phyloP scores from a whole-genome alignment of 1,140 invertebrate genomes.

The Wiebesia pumilae region DNA sequence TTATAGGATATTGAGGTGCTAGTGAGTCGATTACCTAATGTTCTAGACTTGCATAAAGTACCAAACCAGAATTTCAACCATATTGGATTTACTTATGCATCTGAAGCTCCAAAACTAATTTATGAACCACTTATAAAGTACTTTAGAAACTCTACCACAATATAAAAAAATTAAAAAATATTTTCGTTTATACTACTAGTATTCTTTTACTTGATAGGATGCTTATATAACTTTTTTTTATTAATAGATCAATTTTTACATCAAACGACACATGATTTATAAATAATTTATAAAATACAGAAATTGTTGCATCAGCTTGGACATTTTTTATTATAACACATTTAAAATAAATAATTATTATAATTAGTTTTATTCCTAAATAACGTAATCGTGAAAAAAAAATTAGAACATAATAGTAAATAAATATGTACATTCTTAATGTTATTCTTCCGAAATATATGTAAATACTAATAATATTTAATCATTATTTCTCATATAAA shows the following conservation, averaged over 20 bases:
- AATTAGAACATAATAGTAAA: too few relatives aligned
- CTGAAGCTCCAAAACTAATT: constrained; percentile 62
- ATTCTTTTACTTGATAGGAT: neutral
- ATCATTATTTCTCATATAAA: too few relatives aligned
- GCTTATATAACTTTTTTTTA: neutral
- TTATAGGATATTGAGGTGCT: constrained; percentile 78
- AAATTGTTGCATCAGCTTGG: neutral
- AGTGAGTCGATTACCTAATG: constrained; percentile 70
- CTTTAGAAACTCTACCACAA: constrained; percentile 51
- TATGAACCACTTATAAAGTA: constrained; percentile 62
- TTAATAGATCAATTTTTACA: neutral
- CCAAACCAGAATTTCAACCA: constrained; percentile 80
- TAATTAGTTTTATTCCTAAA: neutral
- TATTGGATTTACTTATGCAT: constrained; percentile 82
- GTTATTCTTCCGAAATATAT: too few relatives aligned
- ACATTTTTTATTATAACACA: neutral
- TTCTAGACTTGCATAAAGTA: constrained; percentile 73
- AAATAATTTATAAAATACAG: neutral
- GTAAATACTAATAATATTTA: too few relatives aligned
- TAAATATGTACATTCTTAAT: too few relatives aligned
- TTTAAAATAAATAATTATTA: neutral
- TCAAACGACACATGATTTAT: neutral
- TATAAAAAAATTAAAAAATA: neutral
- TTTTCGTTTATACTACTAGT: neutral
- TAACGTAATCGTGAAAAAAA: neutral